Evolutionary conservation across 2,888 invertebrate species (phyloP).

Genomic region (Campopleginae sp.): DNA sequence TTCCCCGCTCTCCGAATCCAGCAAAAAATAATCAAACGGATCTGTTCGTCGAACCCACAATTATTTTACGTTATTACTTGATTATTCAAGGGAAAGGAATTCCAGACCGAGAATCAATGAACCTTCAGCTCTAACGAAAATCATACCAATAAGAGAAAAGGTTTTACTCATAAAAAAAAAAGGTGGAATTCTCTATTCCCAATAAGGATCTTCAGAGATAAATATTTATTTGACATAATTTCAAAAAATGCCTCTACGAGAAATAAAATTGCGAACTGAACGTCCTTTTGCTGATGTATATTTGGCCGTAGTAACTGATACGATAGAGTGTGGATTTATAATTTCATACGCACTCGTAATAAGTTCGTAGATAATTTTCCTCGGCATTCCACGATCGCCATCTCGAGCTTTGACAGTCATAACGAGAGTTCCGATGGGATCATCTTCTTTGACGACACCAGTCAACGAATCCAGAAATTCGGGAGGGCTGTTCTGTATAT

Average conservation of each 20-base stretch:
- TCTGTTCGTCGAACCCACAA: conserved; percentile 85
- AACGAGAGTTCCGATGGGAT: conserved; percentile 92
- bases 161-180: neutral
- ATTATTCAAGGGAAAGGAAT: neutral
- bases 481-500: conserved; percentile 95
- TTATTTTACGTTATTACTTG: neutral
- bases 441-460: conserved; percentile 92
- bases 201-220: no score
- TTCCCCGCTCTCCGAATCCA: conserved; percentile 92
- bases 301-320: neutral
- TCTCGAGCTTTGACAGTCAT: conserved; percentile 93
- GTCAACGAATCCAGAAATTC: conserved; percentile 92
- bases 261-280: neutral
- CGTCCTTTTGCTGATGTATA: neutral
- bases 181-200: neutral
- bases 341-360: conserved; percentile 89
- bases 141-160: neutral
- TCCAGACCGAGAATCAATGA: neutral
- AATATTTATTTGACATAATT: no score
- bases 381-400: conserved; percentile 93
- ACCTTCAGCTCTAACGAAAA: neutral
- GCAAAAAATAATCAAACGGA: conserved; percentile 93
- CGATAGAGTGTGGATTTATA: neutral
- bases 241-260: neutral
- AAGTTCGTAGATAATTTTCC: conserved; percentile 91